Percentiles rank a stretch among this genome's conserved stretches.
Evolutionary conservation across 1,140 invertebrate species (phyloP).

Genomic region (Goniozus legneri): DNA sequence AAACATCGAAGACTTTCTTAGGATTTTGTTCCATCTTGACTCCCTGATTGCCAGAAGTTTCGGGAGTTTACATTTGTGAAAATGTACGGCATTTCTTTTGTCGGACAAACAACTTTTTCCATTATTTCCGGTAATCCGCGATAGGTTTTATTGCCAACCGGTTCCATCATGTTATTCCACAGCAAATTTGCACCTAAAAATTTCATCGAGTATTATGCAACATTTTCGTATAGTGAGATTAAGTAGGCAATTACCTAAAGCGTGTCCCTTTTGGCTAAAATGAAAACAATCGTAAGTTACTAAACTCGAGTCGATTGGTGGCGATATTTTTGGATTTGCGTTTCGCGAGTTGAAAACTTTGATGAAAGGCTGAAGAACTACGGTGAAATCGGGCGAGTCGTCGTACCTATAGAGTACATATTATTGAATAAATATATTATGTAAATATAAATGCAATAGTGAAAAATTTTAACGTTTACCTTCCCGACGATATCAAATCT

Average conservation of each 20-base stretch:
- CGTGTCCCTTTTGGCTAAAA: conserved; percentile 61
- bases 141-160: conserved; percentile 64
- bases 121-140: conserved; percentile 57
- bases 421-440: conserved; percentile 4
- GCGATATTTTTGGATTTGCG: conserved; percentile 30
- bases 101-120: conserved; percentile 62
- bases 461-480: conserved; percentile 23
- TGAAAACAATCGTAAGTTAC: conserved; percentile 66
- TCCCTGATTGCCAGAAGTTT: conserved; percentile 52
- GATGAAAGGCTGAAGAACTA: conserved; percentile 65
- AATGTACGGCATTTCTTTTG: conserved; percentile 58
- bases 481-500: conserved; percentile 56
- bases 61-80: conserved; percentile 67
- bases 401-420: conserved; percentile 37
- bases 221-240: neutral
- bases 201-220: neutral
- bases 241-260: conserved; percentile 45
- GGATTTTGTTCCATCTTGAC: conserved; percentile 44
- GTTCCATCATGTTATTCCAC: conserved; percentile 72
- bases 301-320: conserved; percentile 50
- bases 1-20: no score
- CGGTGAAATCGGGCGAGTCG: conserved; percentile 61
- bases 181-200: conserved; percentile 64
- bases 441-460: neutral
- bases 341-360: conserved; percentile 58